phyloP scores from a whole-genome alignment of 2,113 vertebrate genomes.

The Abramis brama region DNA sequence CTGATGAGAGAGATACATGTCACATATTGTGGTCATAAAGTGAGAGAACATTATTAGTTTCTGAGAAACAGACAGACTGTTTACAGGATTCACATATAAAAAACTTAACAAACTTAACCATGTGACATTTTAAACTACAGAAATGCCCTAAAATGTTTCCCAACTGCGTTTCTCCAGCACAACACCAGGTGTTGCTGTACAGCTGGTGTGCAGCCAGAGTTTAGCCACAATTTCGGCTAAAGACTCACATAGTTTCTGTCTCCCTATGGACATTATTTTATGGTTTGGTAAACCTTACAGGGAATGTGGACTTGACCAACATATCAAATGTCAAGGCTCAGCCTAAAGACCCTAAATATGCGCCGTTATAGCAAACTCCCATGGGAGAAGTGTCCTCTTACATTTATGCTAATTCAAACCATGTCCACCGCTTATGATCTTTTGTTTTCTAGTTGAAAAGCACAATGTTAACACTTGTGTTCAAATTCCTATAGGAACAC shows the following conservation, averaged over 20 bases:
- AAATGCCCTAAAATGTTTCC: neutral
- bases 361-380: slow-evolving; percentile 66
- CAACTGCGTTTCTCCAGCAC: slow-evolving; percentile 27
- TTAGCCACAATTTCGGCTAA: slow-evolving; percentile 20
- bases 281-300: slow-evolving; percentile 69
- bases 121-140: neutral
- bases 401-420: slow-evolving; percentile 69
- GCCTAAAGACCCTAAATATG: slow-evolving; percentile 72
- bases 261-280: slow-evolving; percentile 69
- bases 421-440: slow-evolving; percentile 57
- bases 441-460: slow-evolving; percentile 39
- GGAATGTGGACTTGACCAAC: slow-evolving; percentile 69
- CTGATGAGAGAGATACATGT: neutral
- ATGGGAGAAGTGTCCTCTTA: slow-evolving; percentile 56
- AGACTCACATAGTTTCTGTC: slow-evolving; percentile 43
- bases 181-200: slow-evolving; percentile 39
- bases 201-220: slow-evolving; percentile 15
- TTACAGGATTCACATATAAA: neutral
- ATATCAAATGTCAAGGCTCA: slow-evolving; percentile 71
- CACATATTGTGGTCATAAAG: neutral
- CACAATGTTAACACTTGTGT: slow-evolving; percentile 41
- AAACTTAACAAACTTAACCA: neutral
- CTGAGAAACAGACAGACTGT: neutral
- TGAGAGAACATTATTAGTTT: neutral
- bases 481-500: slow-evolving; percentile 39